phyloP scores from a whole-genome alignment of 2,888 invertebrate species.

The Ceratothoa steindachneri region DNA sequence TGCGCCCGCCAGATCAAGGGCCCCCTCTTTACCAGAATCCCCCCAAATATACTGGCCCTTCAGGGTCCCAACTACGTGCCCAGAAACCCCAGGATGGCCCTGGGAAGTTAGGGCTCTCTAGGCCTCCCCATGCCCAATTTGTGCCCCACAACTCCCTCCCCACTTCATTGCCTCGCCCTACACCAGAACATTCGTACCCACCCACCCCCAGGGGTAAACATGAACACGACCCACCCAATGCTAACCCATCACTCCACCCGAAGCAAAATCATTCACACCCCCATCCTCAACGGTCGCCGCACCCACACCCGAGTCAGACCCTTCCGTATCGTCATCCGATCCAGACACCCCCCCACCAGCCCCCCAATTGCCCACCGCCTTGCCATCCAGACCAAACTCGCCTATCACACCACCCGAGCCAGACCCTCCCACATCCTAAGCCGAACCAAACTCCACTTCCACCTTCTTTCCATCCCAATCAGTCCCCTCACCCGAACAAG shows the following conservation, averaged over 20 bases:
- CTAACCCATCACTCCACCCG: no score
- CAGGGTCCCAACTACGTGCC: not conserved
- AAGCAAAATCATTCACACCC: not conserved
- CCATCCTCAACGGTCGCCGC: no score
- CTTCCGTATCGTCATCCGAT: not conserved
- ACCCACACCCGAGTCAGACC: not conserved
- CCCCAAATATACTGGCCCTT: not conserved
- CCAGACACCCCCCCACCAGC: no score
- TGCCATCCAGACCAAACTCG: not conserved
- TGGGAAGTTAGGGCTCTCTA: no score
- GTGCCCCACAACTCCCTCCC: no score
- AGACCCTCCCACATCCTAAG: not conserved
- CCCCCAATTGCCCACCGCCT: not conserved
- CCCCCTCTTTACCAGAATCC: not conserved
- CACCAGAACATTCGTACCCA: not conserved
- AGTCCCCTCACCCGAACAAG: not conserved
- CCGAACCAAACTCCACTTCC: not conserved
- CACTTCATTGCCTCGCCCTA: no score
- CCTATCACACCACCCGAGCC: not conserved
- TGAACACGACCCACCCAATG: not conserved
- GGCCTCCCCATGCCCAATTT: no score
- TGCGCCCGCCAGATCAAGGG: not conserved
- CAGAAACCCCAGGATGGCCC: no score
- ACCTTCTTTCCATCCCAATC: not conserved
- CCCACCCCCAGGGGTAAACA: not conserved